Conservation (phyloP, 2,888 invertebrate species). For the Morinoia aosen region DNA sequence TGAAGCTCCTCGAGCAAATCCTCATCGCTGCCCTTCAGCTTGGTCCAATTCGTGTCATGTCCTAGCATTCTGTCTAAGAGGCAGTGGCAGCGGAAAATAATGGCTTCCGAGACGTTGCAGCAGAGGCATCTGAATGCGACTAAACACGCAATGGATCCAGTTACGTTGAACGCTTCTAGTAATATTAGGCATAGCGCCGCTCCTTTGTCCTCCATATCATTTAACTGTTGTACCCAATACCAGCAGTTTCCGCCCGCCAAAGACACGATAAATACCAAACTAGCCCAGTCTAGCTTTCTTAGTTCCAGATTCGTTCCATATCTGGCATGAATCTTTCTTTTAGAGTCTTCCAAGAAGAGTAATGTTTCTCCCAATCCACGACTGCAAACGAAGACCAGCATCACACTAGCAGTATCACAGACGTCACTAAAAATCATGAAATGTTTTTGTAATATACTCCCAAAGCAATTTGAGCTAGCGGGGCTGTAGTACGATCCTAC, state of each 20-base stretch:
- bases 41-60: neutral
- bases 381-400: neutral
- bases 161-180: neutral
- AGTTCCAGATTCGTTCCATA: neutral
- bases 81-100: neutral
- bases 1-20: neutral
- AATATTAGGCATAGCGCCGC: neutral
- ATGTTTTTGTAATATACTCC: neutral
- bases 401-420: neutral
- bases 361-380: slow-evolving; percentile 2
- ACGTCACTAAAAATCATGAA: neutral
- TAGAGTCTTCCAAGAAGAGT: neutral
- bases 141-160: neutral
- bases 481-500: neutral
- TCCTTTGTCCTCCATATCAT: neutral
- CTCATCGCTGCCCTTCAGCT: neutral
- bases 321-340: neutral
- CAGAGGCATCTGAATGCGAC: neutral
- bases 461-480: neutral
- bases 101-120: neutral
- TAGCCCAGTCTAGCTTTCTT: neutral
- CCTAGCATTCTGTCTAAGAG: neutral
- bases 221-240: neutral
- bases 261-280: neutral
- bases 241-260: neutral